phyloP scores from a whole-genome alignment of 2,113 vertebrate species.

The Budorcas taxicolor region DNA sequence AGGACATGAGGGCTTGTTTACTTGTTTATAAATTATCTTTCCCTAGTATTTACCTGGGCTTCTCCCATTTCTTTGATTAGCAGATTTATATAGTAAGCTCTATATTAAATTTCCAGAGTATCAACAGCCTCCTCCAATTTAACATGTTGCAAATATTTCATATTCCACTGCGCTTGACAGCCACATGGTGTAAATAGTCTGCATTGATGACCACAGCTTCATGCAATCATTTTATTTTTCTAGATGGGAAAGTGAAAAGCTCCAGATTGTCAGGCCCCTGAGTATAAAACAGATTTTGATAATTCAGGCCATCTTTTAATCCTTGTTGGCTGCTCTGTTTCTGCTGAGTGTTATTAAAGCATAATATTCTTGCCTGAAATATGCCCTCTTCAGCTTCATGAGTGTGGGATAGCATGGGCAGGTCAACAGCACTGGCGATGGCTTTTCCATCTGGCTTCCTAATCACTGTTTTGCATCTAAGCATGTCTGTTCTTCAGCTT shows the following conservation, averaged over 20 bases:
- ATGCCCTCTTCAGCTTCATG: neutral
- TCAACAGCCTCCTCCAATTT: neutral
- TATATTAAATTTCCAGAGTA: neutral
- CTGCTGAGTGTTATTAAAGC: neutral
- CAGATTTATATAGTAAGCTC: neutral
- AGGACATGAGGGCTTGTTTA: neutral
- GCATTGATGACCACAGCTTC: neutral
- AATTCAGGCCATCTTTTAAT: neutral
- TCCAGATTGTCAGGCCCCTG: neutral
- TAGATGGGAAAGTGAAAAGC: neutral
- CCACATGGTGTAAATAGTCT: neutral
- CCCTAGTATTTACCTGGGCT: neutral
- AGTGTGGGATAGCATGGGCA: neutral
- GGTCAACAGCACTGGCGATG: neutral
- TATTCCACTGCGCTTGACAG: neutral
- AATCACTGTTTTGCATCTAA: neutral
- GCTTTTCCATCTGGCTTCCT: neutral
- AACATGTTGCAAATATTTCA: neutral
- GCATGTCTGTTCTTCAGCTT: neutral
- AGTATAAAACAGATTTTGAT: neutral
- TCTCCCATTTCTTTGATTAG: neutral
- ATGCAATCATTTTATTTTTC: neutral
- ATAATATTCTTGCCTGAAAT: neutral
- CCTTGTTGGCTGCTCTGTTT: neutral
- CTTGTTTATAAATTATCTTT: neutral